Base-by-base conservation (phyloP, 2,888 invertebrate genomes). In the Teleiodes luculella region DNA sequence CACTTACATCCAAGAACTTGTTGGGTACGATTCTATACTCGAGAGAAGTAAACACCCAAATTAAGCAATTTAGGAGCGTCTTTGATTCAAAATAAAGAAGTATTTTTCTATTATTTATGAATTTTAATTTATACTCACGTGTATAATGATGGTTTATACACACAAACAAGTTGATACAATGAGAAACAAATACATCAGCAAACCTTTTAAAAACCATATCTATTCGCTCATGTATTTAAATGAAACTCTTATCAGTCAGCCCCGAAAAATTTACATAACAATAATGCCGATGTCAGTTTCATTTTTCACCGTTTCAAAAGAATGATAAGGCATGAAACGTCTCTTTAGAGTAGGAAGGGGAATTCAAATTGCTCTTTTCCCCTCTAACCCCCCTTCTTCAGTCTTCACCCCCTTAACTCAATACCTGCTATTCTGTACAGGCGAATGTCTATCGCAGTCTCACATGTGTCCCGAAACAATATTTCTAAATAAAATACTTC, bases 401-500 rank as follows among this genome's bases (percentile, higher is more conserved):
- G 5, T 28, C 28, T 28, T 24, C 4, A 43, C 43, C 43, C 64
- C 62, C 62, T 63, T 68, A 69, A 76, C 72, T 76, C 78, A 70
- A 80, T 82, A 80, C 82, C 76, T 74, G 68, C 66, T 64, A 65
- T 24, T 68, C 64, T 56, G 65, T 64, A 68, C 64, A 59, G 53
- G 67, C 59, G 57, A 70, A 72, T 61, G 70, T 74, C 73, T 79
- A 77, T 76, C 62, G 67, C 65, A 64, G 73, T 66, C 67, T 70
- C 70, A 66, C 72, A 69, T 76, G 75, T 71, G 76, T 70, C 76
- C 78, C 76, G 64, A 80, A 83, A 83, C 83, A 83, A 84, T 85
- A 83, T 85, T 83, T 86, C 78, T 80, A 80, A 82, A 84, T 83
- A 85, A 84, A 86, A 83, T 72, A 80, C 77, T 76, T 72, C 67